These are phyloP conservation scores for Leptinotarsa lineolata DNA, from an alignment of 1,140 invertebrate genomes.

Conservation along the genomic window DNA sequence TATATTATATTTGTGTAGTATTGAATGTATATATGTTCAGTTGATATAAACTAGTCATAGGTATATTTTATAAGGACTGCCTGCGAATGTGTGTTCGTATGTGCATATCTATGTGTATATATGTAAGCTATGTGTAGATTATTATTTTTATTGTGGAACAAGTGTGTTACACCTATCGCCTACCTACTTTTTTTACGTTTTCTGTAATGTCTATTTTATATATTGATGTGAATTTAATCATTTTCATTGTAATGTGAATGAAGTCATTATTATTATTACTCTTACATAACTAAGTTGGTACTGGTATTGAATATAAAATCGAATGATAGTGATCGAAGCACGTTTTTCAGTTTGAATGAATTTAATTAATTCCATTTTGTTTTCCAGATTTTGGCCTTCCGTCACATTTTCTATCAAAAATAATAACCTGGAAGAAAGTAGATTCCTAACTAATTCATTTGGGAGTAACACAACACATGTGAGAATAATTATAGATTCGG, in stretches of 20 bases:
- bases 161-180: too few species aligned
- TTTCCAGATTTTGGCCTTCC: conserved; percentile 48
- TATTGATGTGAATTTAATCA: too few species aligned
- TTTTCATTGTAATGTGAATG: too few species aligned
- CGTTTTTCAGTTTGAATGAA: neutral
- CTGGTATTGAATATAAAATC: neutral
- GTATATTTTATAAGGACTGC: too few species aligned
- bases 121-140: neutral
- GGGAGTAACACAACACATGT: conserved; percentile 47
- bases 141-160: too few species aligned
- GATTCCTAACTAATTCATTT: conserved; percentile 42
- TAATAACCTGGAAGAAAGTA: conserved; percentile 40
- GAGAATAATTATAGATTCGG: conserved; percentile 47
- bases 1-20: too few species aligned
- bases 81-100: conserved; percentile 1
- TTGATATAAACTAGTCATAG: too few species aligned
- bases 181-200: too few species aligned
- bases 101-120: neutral
- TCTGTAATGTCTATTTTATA: too few species aligned
- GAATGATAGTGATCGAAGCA: neutral
- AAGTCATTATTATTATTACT: too few species aligned
- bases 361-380: conserved; percentile 26
- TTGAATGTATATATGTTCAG: too few species aligned
- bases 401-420: conserved; percentile 46
- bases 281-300: neutral